Conservation (phyloP, 2,888 invertebrate genomes). For the Parascotia fuliginaria region DNA sequence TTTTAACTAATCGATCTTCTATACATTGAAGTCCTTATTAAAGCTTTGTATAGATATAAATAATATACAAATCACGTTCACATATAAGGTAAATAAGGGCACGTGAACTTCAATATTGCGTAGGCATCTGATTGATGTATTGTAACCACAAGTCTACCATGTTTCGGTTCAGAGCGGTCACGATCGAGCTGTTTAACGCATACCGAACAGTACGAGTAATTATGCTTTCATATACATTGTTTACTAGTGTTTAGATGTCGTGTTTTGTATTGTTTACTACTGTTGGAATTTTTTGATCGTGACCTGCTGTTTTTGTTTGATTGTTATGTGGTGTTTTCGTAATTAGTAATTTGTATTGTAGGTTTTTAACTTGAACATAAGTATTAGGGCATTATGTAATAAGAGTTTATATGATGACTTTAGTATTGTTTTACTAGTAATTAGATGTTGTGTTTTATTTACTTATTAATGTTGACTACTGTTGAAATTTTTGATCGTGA, state of each 20-base stretch:
- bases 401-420: no score
- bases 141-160: conserved; percentile 20
- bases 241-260: conserved; percentile 5
- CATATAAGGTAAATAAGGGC: conserved; percentile 43
- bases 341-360: not conserved
- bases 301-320: conserved; percentile 3
- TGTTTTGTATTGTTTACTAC: conserved; percentile 1
- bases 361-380: no score
- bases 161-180: conserved; percentile 38
- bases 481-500: conserved; percentile 10
- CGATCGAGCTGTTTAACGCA: conserved; percentile 48
- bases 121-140: conserved; percentile 43
- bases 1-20: no score
- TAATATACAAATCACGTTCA: not conserved
- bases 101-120: conserved; percentile 35
- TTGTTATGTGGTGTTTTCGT: not conserved
- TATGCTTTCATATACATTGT: conserved; percentile 39
- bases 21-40: no score
- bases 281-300: conserved; percentile 8
- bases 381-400: no score
- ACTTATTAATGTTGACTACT: not conserved
- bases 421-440: conserved; percentile 7
- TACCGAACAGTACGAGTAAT: conserved; percentile 39
- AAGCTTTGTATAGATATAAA: no score
- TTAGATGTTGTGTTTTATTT: conserved; percentile 6